Base-by-base conservation (phyloP, 2,888 invertebrate genomes). In the Phania funesta region DNA sequence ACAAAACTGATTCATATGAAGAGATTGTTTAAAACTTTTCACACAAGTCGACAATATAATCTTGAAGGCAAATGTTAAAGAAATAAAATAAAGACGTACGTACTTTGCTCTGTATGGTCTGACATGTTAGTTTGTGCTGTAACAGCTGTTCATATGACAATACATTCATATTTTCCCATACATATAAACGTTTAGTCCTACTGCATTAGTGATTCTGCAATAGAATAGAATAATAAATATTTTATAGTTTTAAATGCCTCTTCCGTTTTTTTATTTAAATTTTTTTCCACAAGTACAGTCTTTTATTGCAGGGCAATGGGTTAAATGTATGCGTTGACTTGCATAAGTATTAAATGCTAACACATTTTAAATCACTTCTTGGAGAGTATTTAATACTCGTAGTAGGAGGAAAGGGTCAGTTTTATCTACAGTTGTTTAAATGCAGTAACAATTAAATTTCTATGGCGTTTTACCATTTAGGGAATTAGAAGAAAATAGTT, bases 61-160 rank as follows among this genome's bases (percentile, higher is more conserved):
- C 75, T 80, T 58, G 8, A 70, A 71, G 75, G 75, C 74, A 80
- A 68, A 75, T 70, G 67, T 75, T 80, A 80, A 68, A 75, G 48
- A 18, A 56, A 71, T 60, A 73, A 58, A 29, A 56, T 41, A 11
- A 20, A 54, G 18, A 41, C 41, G 52, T 11, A 1, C 24, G 9
- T 8, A 8, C 18, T 56, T 18, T 64, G 41, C 35, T 58, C 32
- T 50, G 9, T 20, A 46, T 44, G n/a, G 38, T 32, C 16, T 44
- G 20, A 46, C 35, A 26, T 48, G 38, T 46, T n/a, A n/a, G 54
- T 32, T 54, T 64, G 35, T 18, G 26, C n/a, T 2, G 24, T n/a
- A 67, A 9, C 75, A 76, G 58, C 75, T 74, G 73, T 62, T 74
- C 67, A 67, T 68, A 18, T 56, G 60, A 60, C 60, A 80, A 80